Evolutionary conservation across 2,797 vertebrate genomes (phyloP).

Genomic region (Anguilla anguilla): DNA sequence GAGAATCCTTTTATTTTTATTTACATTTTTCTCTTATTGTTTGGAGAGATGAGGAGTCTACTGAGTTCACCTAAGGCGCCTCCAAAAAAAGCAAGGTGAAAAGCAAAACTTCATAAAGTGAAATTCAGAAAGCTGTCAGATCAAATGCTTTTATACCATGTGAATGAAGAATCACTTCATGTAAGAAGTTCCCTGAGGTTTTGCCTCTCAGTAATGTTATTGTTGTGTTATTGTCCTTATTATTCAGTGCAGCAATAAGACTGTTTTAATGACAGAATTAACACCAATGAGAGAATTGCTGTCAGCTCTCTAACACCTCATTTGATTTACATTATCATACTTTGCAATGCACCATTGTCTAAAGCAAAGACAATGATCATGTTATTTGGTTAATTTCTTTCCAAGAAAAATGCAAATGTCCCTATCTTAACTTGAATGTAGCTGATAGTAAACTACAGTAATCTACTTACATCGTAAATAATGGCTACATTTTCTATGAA

Average conservation of each 20-base stretch:
- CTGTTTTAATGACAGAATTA: slow-evolving; percentile 5
- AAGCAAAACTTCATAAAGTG: not conserved
- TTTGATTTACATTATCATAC: slow-evolving; percentile 21
- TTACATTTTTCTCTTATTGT: not conserved
- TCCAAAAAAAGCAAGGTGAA: not conserved
- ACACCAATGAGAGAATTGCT: not conserved
- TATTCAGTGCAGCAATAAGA: not conserved
- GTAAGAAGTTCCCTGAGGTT: not conserved
- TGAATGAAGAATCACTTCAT: slow-evolving; percentile 23
- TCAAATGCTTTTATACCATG: slow-evolving; percentile 17
- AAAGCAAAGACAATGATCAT: slow-evolving; percentile 26
- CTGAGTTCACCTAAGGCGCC: not conserved
- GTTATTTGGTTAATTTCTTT: slow-evolving; percentile 24
- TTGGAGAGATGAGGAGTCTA: not conserved
- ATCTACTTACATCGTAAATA: not conserved
- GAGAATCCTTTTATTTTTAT: not conserved
- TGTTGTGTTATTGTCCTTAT: slow-evolving; percentile 13
- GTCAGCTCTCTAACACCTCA: slow-evolving; percentile 25
- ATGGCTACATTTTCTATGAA: slow-evolving; percentile 17
- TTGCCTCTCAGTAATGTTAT: not conserved
- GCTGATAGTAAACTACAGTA: slow-evolving; percentile 6
- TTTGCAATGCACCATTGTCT: slow-evolving; percentile 19
- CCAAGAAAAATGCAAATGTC: slow-evolving; percentile 31
- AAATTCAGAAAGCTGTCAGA: slow-evolving; percentile 6
- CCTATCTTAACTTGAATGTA: slow-evolving; percentile 21